These are phyloP conservation scores for Thysanoteuthis rhombus DNA, from an alignment of 2,888 invertebrate species.

Conservation along the genomic window DNA sequence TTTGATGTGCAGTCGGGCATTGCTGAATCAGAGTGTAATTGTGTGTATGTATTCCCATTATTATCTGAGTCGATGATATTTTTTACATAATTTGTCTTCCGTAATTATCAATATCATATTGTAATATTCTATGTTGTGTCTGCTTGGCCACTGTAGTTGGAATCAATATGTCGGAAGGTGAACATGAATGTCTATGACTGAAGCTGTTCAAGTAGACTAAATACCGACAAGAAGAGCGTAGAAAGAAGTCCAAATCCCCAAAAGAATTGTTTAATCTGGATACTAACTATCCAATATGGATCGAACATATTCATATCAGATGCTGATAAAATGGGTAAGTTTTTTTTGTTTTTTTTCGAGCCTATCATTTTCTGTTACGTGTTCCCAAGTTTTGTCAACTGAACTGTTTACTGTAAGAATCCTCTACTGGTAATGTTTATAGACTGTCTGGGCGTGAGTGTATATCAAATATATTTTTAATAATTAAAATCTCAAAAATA, in stretches of 20 bases:
- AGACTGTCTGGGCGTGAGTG: too few relatives aligned
- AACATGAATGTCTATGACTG: not conserved
- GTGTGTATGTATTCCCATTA: too few relatives aligned
- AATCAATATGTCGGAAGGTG: constrained; percentile 12
- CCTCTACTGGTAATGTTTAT: too few relatives aligned
- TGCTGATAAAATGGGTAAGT: constrained; percentile 33
- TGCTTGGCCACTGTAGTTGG: not conserved
- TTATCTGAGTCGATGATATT: not conserved
- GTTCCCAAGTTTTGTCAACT: too few relatives aligned
- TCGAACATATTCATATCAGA: constrained; percentile 28
- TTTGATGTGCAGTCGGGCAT: too few relatives aligned
- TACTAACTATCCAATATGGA: constrained; percentile 18
- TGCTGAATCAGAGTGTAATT: too few relatives aligned
- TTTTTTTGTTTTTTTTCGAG: not conserved
- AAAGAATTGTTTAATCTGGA: not conserved
- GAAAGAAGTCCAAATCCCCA: not conserved
- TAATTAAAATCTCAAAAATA: too few relatives aligned
- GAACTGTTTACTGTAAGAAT: not conserved
- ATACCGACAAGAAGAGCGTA: not conserved
- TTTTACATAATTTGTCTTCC: not conserved
- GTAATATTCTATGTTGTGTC: not conserved
- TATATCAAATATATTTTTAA: too few relatives aligned
- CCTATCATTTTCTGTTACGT: not conserved
- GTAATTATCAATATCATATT: not conserved
- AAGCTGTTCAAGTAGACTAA: not conserved